Evolutionary conservation across 2,797 vertebrate species (phyloP).

Genomic region (Phataginus tetradactyla): DNA sequence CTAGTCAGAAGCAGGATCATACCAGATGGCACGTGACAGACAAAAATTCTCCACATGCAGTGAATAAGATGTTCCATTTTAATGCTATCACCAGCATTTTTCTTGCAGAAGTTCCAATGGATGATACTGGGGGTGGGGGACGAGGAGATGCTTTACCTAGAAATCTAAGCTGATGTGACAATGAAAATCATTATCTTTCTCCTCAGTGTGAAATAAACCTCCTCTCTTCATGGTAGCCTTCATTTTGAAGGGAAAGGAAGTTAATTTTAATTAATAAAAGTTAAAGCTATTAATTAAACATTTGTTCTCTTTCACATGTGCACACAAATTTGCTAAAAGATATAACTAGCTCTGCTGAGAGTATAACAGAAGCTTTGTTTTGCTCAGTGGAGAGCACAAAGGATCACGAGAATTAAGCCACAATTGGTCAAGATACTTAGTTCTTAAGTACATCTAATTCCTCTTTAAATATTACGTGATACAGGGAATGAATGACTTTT

Average conservation of each 20-base stretch:
- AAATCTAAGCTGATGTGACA: neutral
- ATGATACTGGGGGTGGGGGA: neutral
- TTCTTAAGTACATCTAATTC: neutral
- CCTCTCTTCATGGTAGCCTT: constrained; percentile 18
- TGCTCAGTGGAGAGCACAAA: neutral
- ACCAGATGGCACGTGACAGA: neutral
- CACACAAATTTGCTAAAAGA: constrained; percentile 55
- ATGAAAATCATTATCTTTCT: constrained; percentile 43
- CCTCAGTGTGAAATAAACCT: constrained; percentile 39
- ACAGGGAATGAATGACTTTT: neutral
- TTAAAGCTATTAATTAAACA: constrained; percentile 66
- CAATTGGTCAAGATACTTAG: neutral
- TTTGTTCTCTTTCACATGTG: constrained; percentile 59
- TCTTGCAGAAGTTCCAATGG: neutral
- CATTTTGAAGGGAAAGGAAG: constrained; percentile 64
- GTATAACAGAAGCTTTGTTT: constrained; percentile 27
- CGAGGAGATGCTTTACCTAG: neutral
- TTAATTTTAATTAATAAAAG: constrained; percentile 72
- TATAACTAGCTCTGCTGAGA: neutral
- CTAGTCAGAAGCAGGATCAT: neutral
- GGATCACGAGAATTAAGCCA: neutral
- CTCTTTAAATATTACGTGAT: neutral
- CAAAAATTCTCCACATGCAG: neutral
- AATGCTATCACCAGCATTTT: neutral
- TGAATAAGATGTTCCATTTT: neutral